A percentile compares a stretch with the other conserved stretches of the same genome.
phyloP scores from a whole-genome alignment of 2,113 vertebrate genomes.

The Ahaetulla prasina region DNA sequence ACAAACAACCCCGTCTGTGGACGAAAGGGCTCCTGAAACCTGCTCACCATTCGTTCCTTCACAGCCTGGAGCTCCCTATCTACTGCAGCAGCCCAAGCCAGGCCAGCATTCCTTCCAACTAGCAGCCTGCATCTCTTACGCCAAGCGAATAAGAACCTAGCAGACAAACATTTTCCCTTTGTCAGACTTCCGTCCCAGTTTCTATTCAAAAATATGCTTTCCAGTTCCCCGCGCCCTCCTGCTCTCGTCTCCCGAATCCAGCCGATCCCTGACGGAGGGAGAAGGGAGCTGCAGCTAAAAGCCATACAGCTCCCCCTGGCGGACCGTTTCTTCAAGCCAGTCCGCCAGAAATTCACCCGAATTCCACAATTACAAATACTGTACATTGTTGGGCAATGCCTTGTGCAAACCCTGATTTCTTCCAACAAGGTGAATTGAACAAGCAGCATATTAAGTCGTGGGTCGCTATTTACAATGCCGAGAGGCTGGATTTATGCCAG shows the following conservation, averaged over 20 bases:
- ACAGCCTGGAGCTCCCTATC: slow-evolving; percentile 69
- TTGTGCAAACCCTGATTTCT: not conserved
- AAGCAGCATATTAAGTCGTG: not conserved
- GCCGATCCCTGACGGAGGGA: no score
- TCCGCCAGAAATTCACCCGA: not conserved
- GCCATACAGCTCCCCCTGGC: not conserved
- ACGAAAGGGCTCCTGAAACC: slow-evolving; percentile 21
- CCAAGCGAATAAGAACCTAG: not conserved
- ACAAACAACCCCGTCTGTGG: accelerated
- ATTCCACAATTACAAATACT: not conserved
- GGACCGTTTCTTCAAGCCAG: not conserved
- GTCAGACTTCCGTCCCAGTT: not conserved
- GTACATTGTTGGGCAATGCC: not conserved
- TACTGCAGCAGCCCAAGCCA: accelerated
- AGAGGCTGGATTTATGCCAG: not conserved
- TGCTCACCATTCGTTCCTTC: slow-evolving; percentile 71
- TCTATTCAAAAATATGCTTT: not conserved
- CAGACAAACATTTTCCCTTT: accelerated
- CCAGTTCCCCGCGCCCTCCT: not conserved
- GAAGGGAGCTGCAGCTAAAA: not conserved
- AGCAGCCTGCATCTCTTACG: not conserved
- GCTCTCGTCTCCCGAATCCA: not conserved
- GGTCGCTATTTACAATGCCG: not conserved
- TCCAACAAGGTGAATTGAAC: not conserved
- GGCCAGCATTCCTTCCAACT: slow-evolving; percentile 23